Conservation (phyloP, 2,113 vertebrate species). For the Pyrgilauda ruficollis region DNA sequence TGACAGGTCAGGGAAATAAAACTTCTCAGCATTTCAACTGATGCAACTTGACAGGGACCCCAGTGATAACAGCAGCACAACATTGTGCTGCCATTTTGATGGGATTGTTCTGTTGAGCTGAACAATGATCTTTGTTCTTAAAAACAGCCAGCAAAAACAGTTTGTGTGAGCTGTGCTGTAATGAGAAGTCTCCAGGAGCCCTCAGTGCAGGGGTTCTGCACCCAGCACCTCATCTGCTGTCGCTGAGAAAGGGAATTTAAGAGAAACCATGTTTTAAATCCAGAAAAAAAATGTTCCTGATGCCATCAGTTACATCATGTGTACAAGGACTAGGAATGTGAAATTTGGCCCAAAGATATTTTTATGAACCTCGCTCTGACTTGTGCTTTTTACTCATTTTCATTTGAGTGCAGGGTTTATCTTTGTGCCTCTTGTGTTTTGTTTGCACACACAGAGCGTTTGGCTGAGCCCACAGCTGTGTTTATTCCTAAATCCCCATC, state of each 20-base stretch:
- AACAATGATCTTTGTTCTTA: background rate
- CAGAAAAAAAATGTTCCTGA: background rate
- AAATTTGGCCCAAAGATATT: background rate
- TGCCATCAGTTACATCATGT: background rate
- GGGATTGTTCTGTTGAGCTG: background rate
- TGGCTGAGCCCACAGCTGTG: background rate
- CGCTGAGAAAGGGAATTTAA: background rate
- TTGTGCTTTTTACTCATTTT: background rate
- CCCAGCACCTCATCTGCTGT: background rate
- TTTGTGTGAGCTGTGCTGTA: background rate
- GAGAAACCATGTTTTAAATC: background rate
- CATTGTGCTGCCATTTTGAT: background rate
- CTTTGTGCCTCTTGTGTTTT: background rate
- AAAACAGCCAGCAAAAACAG: background rate
- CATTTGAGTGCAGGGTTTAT: background rate
- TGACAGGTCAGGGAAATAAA: constrained; percentile 12
- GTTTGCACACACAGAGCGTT: background rate
- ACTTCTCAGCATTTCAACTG: background rate
- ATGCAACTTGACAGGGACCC: constrained; percentile 14
- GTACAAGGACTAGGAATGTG: background rate
- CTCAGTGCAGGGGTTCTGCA: background rate
- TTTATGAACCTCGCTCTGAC: accelerated
- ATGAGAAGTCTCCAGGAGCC: background rate
- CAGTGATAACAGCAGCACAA: constrained; percentile 12
- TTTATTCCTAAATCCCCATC: background rate